Base-by-base conservation (phyloP, 2,888 invertebrate species). In the Apotomis capreana region DNA sequence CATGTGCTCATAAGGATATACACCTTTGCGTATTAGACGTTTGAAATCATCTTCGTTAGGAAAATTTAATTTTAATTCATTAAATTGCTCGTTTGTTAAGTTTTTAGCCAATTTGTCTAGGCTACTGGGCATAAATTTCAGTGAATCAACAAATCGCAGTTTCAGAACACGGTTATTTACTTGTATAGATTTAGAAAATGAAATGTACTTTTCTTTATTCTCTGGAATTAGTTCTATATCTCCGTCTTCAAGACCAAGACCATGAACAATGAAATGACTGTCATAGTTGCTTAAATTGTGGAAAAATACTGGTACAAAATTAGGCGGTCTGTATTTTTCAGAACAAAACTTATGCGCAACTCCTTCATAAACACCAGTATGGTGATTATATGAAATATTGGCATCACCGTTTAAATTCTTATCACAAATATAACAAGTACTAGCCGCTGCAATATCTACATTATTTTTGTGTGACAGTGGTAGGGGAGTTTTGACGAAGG, bases 191-290 rank as follows among this genome's bases (percentile, higher is more conserved):
- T 62, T 62, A 0, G 49, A 10, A n/a, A 71, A 68, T 1, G 57
- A 71, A 26, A 74, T 73, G 60, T 76, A 76, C 70, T 73, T 75
- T 70, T 74, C 75, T 54, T 75, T 46, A 5, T 15, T 60, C 44
- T 46, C 15, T 13, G 60, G 60, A 9, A 60, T 60, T 4, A 46
- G 5, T 44, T 44, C 44, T 6, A 44, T 8, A 0, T 44, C 44
- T 1, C 44, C 44, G 0, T 44, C 44, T 2, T 8, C 5, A 44
- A 44, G 2, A 44, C 5, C 3, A 2, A 6, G 44, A 1, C 5
- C 44, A 3, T 44, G 44, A 10, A 60, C 60, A 15, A 60, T 46
- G 15, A 60, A 60, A 46, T 60, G 60, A 4, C 10, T 10, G 3
- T 60, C 60, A 46, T 60, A 60, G 4, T 60, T 60, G 2, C 46